Evolutionary conservation across 2,113 vertebrate species (phyloP), one percentile per base, ranked within the genome.

Genomic region (Pluvianellus socialis): DNA sequence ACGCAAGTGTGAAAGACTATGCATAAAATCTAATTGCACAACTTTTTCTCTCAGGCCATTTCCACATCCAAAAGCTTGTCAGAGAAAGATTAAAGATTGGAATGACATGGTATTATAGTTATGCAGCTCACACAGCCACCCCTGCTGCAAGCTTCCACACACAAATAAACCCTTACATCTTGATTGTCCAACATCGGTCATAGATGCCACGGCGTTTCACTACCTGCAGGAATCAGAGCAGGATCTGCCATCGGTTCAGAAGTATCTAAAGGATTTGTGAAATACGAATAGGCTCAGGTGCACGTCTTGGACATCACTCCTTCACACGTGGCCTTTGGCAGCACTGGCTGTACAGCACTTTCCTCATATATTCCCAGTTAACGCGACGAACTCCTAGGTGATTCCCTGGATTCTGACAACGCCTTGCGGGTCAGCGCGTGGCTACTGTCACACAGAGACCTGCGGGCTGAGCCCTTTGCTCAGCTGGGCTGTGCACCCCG

Each of bases 341-440:
- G 50, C 44, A 56, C 20, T 2, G 3, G 24, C 3, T 75, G n/a
- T 42, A 14, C 40, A 88, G 26, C 72, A 76, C 72, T 22, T 83
- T 55, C 26, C 42, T 77, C 12, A 1, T 17, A n/a, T 83, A 53
- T 26, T 74, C 68, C 47, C 52, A 66, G 20, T n/a, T 38, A 53
- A 66, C 1, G 3, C 56, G 67, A 23, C 10, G 28, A 63, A 12
- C 40, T 85, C 38, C 49, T 26, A 28, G 62, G 12, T 63, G 44
- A 65, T 2, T 62, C 5, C 14, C 11, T 12, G 15, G 53, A 13
- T 1, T 2, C 55, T 42, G 45, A 26, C 7, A 44, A 12, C 0
- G 0, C 42, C 86, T 79, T 0, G 0, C 52, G 59, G 49, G 63
- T 79, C 79, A 83, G 75, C 0, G 1, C 38, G 14, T 0, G 0